Evolutionary conservation across 2,797 vertebrate genomes (phyloP).

Genomic region (Clarias pachynema): DNA sequence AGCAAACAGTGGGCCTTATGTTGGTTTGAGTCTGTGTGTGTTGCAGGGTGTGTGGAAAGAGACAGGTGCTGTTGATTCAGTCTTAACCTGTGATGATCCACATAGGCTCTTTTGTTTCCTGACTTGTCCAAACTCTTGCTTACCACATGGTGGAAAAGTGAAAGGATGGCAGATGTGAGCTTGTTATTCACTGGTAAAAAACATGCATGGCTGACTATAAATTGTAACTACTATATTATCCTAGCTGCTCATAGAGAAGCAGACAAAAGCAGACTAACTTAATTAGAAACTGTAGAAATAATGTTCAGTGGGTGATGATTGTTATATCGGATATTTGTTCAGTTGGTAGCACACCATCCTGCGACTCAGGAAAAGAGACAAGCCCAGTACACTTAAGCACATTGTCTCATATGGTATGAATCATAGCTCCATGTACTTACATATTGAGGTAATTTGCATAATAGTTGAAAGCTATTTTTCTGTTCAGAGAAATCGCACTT

Average conservation of each 20-base stretch:
- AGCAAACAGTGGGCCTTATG: conserved; percentile 36
- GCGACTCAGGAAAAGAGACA: not conserved
- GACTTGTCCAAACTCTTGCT: not conserved
- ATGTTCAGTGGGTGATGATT: not conserved
- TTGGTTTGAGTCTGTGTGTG: conserved; percentile 6
- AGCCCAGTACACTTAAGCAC: not conserved
- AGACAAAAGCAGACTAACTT: not conserved
- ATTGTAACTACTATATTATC: not conserved
- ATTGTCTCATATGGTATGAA: not conserved
- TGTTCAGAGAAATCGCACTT: not conserved
- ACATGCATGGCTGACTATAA: not conserved
- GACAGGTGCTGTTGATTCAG: conserved; percentile 45
- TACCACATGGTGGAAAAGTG: not conserved
- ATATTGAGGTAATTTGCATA: not conserved
- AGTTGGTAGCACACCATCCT: not conserved
- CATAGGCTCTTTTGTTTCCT: conserved; percentile 11
- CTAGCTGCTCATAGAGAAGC: not conserved
- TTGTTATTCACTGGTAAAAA: not conserved
- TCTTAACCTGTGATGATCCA: not conserved
- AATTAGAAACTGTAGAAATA: not conserved
- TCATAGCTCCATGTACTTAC: not conserved
- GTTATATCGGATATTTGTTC: not conserved
- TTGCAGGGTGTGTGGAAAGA: not conserved
- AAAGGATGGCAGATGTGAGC: conserved; percentile 9
- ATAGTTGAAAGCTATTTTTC: not conserved